A percentile compares a stretch with the other conserved stretches of the same genome.
Evolutionary conservation across 2,888 invertebrate genomes (phyloP).

Genomic region (Heliconius ethilla): DNA sequence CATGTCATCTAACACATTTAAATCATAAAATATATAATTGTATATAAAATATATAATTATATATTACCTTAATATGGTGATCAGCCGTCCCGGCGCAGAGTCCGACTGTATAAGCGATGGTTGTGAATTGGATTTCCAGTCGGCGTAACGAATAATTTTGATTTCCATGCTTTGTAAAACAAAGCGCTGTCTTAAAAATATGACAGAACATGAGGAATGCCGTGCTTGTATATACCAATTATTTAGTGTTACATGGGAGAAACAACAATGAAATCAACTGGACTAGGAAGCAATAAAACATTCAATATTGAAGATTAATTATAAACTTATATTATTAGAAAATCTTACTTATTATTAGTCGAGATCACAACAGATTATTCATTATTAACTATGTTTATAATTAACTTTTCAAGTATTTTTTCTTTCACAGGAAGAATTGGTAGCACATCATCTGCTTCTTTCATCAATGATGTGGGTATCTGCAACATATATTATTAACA

Average conservation of each 20-base stretch:
- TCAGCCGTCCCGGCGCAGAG: no score
- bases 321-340: conserved; percentile 33
- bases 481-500: conserved; percentile 51
- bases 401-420: conserved; percentile 68
- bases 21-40: no score
- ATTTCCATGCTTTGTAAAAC: no score
- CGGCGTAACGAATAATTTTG: no score
- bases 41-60: no score
- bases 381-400: conserved; percentile 50
- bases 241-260: background rate
- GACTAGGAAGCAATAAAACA: conserved; percentile 5
- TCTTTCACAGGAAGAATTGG: conserved; percentile 67
- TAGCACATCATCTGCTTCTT: conserved; percentile 75
- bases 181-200: no score
- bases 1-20: no score
- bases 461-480: conserved; percentile 75
- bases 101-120: no score
- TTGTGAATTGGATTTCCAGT: no score
- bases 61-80: no score
- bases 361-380: conserved; percentile 38
- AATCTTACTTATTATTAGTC: conserved; percentile 32
- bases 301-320: background rate
- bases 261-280: background rate
- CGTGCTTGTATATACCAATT: no score
- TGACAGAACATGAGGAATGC: no score